phyloP scores from a whole-genome alignment of 2,888 invertebrate species.

The Poecilus cupreus region DNA sequence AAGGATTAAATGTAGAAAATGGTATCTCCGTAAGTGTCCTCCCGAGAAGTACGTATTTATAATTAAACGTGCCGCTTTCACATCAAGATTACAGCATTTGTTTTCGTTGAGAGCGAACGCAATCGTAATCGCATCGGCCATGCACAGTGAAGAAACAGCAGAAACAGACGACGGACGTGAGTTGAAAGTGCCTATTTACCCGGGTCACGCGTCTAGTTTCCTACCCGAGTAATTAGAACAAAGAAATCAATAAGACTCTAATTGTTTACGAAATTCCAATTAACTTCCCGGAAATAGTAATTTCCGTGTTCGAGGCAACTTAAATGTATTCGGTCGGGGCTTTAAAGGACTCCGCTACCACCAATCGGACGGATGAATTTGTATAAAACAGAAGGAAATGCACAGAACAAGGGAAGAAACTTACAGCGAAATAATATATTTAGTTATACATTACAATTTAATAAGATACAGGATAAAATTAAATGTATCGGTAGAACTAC shows the following conservation, averaged over 20 bases:
- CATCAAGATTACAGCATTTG: constrained; percentile 53
- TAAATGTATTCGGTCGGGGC: constrained; percentile 53
- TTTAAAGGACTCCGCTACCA: constrained; percentile 20
- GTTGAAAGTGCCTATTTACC: constrained; percentile 48
- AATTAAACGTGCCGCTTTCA: constrained; percentile 44
- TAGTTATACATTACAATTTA: too few relatives aligned
- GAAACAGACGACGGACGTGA: constrained; percentile 44
- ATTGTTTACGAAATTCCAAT: constrained; percentile 59
- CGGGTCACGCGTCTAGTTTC: constrained; percentile 54
- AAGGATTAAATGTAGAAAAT: constrained; percentile 29
- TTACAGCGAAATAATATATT: too few relatives aligned
- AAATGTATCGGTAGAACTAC: too few relatives aligned
- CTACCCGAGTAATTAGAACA: constrained; percentile 57
- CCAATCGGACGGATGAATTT: constrained; percentile 12
- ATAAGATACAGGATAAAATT: too few relatives aligned
- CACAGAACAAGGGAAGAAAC: neutral
- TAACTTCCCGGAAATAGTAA: constrained; percentile 57
- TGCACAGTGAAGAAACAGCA: constrained; percentile 38
- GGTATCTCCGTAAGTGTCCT: neutral
- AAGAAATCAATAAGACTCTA: constrained; percentile 59
- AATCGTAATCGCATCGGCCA: constrained; percentile 47
- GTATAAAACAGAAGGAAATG: neutral
- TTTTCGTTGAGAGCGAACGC: constrained; percentile 33
- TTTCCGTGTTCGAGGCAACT: constrained; percentile 51
- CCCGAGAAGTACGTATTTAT: constrained; percentile 33